These are phyloP conservation scores for Phymanthus crucifer DNA, from an alignment of 92 coral and sea anemone genomes.

Conservation along the genomic window DNA sequence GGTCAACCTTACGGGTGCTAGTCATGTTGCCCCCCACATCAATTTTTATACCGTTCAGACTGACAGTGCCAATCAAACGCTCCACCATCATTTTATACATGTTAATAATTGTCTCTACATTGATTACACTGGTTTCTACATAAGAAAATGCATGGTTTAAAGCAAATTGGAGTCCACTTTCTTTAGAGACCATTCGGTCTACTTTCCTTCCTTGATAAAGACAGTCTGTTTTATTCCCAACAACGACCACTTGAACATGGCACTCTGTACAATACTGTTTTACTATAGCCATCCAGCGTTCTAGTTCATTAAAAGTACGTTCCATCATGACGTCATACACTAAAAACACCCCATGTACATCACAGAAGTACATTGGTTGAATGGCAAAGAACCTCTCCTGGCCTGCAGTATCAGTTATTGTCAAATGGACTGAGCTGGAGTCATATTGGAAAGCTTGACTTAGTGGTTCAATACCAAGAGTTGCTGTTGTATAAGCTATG, in stretches of 20 bases:
- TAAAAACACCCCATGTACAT: constrained; percentile 72
- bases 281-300: constrained; percentile 59
- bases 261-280: constrained; percentile 45
- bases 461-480: constrained; percentile 64
- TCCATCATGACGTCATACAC: constrained; percentile 66
- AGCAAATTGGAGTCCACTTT: constrained; percentile 54
- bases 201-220: not conserved
- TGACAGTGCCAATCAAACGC: constrained; percentile 52
- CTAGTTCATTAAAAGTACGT: constrained; percentile 50
- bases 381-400: constrained; percentile 69
- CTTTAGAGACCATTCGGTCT: constrained; percentile 32
- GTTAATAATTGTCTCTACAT: constrained; percentile 47
- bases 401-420: constrained; percentile 76
- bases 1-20: constrained; percentile 14
- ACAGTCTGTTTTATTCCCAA: constrained; percentile 74
- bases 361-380: constrained; percentile 67
- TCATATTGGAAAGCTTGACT: constrained; percentile 54
- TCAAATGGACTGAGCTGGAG: constrained; percentile 52
- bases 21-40: not conserved
- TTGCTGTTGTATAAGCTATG: constrained; percentile 37
- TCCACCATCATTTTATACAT: constrained; percentile 63
- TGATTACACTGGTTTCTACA: constrained; percentile 65
- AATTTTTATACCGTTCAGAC: constrained; percentile 40
- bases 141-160: constrained; percentile 47
- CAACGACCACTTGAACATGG: constrained; percentile 42